Evolutionary conservation across 2,888 invertebrate species (phyloP).

Genomic region (Tiliacea aurago): DNA sequence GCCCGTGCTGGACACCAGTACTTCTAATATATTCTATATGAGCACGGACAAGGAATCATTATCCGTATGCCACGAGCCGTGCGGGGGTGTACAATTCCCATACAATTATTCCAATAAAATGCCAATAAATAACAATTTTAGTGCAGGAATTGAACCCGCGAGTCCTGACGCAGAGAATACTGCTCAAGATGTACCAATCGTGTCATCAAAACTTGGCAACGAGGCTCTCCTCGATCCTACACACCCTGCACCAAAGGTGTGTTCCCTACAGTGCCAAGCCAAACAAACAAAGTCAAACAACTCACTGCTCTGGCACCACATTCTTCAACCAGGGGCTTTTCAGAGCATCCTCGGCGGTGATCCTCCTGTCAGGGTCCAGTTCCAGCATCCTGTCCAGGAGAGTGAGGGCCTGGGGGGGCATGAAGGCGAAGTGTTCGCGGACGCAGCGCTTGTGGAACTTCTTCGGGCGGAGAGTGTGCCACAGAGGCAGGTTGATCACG

Average conservation of each 20-base stretch:
- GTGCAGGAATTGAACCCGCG: conserved; percentile 29
- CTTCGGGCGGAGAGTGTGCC: conserved; percentile 97
- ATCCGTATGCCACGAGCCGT: not conserved
- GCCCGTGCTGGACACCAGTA: not conserved
- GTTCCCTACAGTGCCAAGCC: conserved; percentile 28
- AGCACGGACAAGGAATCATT: not conserved
- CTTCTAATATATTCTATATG: not conserved
- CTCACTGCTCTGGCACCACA: conserved; percentile 97
- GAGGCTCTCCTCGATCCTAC: not conserved
- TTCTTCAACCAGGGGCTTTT: conserved; percentile 97
- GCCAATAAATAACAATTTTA: not conserved
- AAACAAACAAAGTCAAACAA: conserved; percentile 69
- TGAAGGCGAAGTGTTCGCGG: conserved; percentile 97
- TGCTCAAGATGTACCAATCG: not conserved
- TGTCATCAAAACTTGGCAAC: conserved; percentile 14
- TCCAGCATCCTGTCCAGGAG: conserved; percentile 98
- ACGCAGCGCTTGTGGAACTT: conserved; percentile 96
- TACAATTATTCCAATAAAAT: not conserved
- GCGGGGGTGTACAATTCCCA: not conserved
- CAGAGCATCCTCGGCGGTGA: conserved; percentile 98
- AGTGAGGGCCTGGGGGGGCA: conserved; percentile 97
- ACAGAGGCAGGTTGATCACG: conserved; percentile 97
- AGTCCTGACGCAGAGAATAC: not conserved
- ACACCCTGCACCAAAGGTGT: not conserved
- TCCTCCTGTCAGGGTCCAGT: conserved; percentile 97